A percentile compares a stretch with the other conserved stretches of the same genome.
Conservation (phyloP, 2,113 vertebrate genomes). For the Platanista minor region DNA sequence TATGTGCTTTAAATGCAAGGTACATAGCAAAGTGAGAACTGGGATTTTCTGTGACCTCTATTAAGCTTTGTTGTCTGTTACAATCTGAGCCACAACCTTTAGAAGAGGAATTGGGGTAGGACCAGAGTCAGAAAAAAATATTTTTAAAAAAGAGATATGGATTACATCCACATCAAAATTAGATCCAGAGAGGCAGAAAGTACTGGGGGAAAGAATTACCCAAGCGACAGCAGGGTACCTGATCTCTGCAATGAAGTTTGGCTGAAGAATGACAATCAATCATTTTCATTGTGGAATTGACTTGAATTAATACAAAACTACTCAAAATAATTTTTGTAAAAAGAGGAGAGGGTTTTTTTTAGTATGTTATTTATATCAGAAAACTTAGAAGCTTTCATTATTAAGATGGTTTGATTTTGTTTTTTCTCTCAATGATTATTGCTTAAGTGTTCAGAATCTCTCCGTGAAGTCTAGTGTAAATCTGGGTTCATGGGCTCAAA, state of each 20-base stretch:
- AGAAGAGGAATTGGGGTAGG: neutral
- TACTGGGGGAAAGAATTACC: neutral
- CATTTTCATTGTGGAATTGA: neutral
- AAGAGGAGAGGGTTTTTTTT: neutral
- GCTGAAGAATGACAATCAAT: neutral
- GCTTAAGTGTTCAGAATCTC: neutral
- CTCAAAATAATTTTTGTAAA: neutral
- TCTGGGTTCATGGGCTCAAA: neutral
- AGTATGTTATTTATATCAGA: neutral
- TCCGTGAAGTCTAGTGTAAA: neutral
- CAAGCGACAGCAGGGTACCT: neutral
- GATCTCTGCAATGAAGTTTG: neutral
- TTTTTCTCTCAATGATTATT: neutral
- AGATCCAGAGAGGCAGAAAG: neutral
- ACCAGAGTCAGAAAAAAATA: neutral
- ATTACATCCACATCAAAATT: neutral
- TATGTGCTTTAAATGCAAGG: slow-evolving; percentile 1
- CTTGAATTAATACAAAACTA: neutral
- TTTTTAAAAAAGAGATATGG: neutral
- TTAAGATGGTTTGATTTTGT: neutral
- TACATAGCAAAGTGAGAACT: slow-evolving; percentile 2
- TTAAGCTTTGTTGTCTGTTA: neutral
- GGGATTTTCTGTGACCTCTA: neutral
- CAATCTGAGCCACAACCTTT: neutral
- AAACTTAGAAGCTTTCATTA: neutral